Base-by-base conservation (phyloP, 1,140 invertebrate species). In the Drosophila orosa region DNA sequence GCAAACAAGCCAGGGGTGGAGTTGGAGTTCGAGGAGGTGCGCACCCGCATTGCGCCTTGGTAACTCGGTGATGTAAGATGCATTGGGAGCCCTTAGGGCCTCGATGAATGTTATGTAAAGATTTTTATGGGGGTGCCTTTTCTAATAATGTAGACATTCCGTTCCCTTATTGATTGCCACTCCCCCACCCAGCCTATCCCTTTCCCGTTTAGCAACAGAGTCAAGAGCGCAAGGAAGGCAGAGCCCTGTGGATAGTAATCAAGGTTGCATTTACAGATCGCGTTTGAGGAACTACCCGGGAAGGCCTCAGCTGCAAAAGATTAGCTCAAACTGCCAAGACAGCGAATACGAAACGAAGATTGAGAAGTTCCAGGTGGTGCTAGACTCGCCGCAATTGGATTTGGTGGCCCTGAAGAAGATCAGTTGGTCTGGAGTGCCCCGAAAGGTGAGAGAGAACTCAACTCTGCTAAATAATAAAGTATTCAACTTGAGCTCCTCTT, bases 391-490 rank as follows among this genome's bases (percentile, higher is more conserved):
- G 7, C 94, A 96, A 48, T 93, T 97, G 45, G 96, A 97, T 93
- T 92, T 98, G 61, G 95, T 96, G 80, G 97, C 98, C 85, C 92
- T 99, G 22, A 95, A 97, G 85, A 96, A 97, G 79, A 92, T 98
- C 1, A 98, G 97, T 80, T 99, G 98, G 98, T 98, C 97, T 63
- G 98, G 98, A 6, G 95, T 99, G 74, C 98, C 98, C 40, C 94
- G 95, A 17, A 95, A 96, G 93, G 95, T 98, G 54, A 94, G 95
- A 9, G 54, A 94, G 95, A 9, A 5, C 3, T 15, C 12, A 24
- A 95, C 5, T 93, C 8, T 9, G 13, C 13, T 2, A 15, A 3
- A 1, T 1, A 29, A 13, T 10, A 27, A 19, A 5, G 0, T n/a
- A 33, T 6, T 4, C 1, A 17, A 12, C n/a, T 37, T 27, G 0